These are phyloP conservation scores for Periophthalmodon schlosseri DNA, from an alignment of 2,113 vertebrate genomes.

Conservation along the genomic window DNA sequence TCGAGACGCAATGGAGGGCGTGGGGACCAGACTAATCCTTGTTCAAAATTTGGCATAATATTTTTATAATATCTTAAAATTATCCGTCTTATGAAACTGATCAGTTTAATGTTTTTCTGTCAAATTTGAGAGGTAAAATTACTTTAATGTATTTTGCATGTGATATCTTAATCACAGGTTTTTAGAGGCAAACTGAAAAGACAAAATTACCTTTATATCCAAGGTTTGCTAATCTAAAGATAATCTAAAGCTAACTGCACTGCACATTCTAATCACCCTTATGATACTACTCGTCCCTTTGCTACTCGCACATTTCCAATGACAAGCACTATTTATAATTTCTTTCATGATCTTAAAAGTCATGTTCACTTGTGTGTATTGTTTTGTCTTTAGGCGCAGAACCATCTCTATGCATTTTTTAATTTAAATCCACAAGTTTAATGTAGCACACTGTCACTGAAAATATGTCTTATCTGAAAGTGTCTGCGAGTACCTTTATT, in stretches of 20 bases:
- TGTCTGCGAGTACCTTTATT: constrained; percentile 54
- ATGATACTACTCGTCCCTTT: constrained; percentile 57
- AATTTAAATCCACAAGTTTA: constrained; percentile 23
- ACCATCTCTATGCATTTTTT: constrained; percentile 51
- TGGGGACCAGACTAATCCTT: too few species aligned
- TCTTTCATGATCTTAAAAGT: constrained; percentile 27
- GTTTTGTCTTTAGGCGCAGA: constrained; percentile 18
- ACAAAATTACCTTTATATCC: background rate
- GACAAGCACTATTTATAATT: constrained; percentile 33
- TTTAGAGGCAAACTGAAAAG: background rate
- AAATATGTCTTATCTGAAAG: constrained; percentile 14
- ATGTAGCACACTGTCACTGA: constrained; percentile 31
- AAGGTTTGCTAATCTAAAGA: background rate
- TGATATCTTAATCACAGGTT: too few species aligned
- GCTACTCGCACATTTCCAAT: constrained; percentile 21
- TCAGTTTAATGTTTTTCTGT: too few species aligned
- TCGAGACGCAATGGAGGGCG: too few species aligned
- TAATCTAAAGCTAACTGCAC: constrained; percentile 26
- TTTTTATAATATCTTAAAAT: too few species aligned
- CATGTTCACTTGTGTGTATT: constrained; percentile 41
- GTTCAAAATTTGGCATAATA: too few species aligned
- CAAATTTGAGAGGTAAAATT: too few species aligned
- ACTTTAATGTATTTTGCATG: too few species aligned
- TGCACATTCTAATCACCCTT: constrained; percentile 45
- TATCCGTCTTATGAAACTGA: too few species aligned